Base-by-base conservation (phyloP, 2,113 vertebrate genomes). In the Rhea pennata region DNA sequence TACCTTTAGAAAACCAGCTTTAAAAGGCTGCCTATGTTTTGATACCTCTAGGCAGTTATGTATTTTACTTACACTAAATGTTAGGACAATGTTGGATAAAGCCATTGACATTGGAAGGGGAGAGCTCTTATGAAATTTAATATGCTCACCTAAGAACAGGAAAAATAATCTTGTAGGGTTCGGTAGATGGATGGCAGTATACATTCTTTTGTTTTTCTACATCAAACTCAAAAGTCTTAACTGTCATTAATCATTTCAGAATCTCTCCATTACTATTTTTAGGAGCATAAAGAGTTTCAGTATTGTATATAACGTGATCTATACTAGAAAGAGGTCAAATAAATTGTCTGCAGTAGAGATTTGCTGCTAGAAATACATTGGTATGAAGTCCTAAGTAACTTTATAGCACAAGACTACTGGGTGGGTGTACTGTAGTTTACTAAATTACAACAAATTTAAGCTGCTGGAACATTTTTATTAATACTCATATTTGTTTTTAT, bases 191-290 rank as follows among this genome's bases (percentile, higher is more conserved):
- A 92, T 95, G 79, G 69, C 82, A 94, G 79, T 87, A 88, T 95
- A 88, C 61, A 29, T 67, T 85, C 33, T 95, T 94, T 65, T 93
- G 86, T 77, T 93, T 94, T 95, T 93, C 95, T 78, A 50, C 61
- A 83, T 77, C 71, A 44, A 84, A 87, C 95, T 93, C 80, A 86
- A 91, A 81, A 93, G 86, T 70, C 87, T 92, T 91, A 96, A 79
- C 93, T 95, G 86, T 87, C 94, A 90, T 96, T 97, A 97, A 97
- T 97, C 95, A 97, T 96, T 97, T 92, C 75, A 81, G 73, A 91
- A 61, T 87, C 91, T 95, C 69, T 79, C n/a, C 88, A 90, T 44
- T 69, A 40, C 77, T 95, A 77, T 96, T 87, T 93, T 97, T 96
- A 77, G 84, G 39, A 67, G 65, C 76, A 46, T 51, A 94, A 91